Base-by-base conservation (phyloP, 2,888 invertebrate species). In the Rhingia campestris region DNA sequence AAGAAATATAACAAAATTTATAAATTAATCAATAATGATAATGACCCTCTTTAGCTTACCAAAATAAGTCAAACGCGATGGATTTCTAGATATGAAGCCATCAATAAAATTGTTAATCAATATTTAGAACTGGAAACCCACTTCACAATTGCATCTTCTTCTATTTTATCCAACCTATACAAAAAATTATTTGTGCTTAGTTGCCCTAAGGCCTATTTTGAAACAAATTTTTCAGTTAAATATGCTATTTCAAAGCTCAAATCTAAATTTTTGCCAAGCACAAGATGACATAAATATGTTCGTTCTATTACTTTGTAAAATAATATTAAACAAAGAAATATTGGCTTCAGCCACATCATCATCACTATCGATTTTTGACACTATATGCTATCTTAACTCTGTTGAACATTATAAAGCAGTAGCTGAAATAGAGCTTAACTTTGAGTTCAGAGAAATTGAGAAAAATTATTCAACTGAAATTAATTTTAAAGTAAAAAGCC, bases 291-390 rank as follows among this genome's bases (percentile, higher is more conserved):
- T 45, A 45, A 45, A 45, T 6, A 12, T 45, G 6, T 45, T 45
- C 45, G 45, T 45, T 4, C 4, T 45, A 12, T 14, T 45, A 5
- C n/a, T 45, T 7, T 37, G 6, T 1, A 37, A 45, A 12, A 12
- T 45, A 6, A 45, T 45, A 12, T 45, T 45, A 45, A 45, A 12
- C 6, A 45, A 12, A 45, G 12, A 45, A 12, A 12, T 45, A 45
- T 45, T 45, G n/a, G n/a, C 45, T 12, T 45, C 45, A n/a, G n/a
- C 12, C 12, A 45, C 45, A 12, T 45, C 12, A 45, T 45, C 45
- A 45, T 45, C 5, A 45, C 41, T 41, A 45, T 45, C 45, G 45
- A 45, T 45, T 12, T 45, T 45, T 45, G 45, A 45, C 9, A 10
- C 41, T 45, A 12, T 43, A 4, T 43, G 3, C 43, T n/a, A n/a